Base-by-base conservation (phyloP, 2,797 vertebrate genomes). In the Manis crassicaudata region DNA sequence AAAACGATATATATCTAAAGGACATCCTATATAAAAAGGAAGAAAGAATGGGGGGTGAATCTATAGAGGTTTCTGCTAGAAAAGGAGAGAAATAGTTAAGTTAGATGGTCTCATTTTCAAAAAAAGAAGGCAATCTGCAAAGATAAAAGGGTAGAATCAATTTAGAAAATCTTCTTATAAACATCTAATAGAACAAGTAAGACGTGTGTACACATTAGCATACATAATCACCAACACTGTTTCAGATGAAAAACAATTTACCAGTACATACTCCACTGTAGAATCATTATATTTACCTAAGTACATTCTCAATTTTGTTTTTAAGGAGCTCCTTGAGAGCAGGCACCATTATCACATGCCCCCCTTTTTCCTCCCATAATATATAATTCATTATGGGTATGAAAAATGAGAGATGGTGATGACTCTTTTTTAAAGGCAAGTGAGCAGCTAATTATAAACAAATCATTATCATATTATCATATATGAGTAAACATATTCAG, bases 91-190 rank as follows among this genome's bases (percentile, higher is more conserved):
- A 87, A 18, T 23, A 76, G 50, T 46, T 67, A 89, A 75, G 20
- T 60, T 56, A 60, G 37, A 88, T 16, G 25, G 32, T 89, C 75
- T 79, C 4, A 62, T 63, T 88, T 60, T 81, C 65, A 79, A 70
- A 72, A 60, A 84, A 95, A 79, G 54, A 18, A 81, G 35, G 58
- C 35, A 89, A 46, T 77, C 40, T 65, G 21, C 11, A 90, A 52
- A 93, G 90, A 76, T 63, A 50, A 92, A 92, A 6, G 17, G 17
- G 35, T n/a, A 75, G 58, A 86, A 79, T 84, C 88, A 88, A 88
- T 46, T 56, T 50, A 77, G 77, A 95, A 95, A 95, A 95, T 46
- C 46, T 76, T 37, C 75, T 87, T 58, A 82, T 43, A 75, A 63
- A 46, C 73, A 25, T 60, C 46, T 72, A 86, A 80, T 1, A 75